These are phyloP conservation scores for Oceanites oceanicus DNA, from an alignment of 2,113 vertebrate genomes.

Conservation along the genomic window DNA sequence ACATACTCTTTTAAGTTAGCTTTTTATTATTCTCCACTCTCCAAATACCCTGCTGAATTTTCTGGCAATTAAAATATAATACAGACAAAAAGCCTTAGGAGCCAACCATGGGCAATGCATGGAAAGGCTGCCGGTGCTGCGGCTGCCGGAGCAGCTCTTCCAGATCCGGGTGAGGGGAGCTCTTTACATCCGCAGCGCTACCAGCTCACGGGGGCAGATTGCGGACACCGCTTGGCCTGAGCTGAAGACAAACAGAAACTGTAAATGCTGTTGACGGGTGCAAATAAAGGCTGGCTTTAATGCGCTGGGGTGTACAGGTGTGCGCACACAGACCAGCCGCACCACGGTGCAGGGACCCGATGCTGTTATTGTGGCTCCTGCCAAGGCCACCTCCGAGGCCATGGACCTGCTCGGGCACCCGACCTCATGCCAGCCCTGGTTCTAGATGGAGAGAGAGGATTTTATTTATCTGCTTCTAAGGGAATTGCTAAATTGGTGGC, in stretches of 20 bases:
- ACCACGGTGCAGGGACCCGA: rapidly evolving
- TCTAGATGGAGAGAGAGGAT: neutral
- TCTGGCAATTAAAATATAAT: neutral
- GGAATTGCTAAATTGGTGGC: neutral
- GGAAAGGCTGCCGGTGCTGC: neutral
- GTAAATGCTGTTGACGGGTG: rapidly evolving
- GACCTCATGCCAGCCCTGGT: rapidly evolving
- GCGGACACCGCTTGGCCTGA: rapidly evolving
- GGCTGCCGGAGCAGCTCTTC: neutral
- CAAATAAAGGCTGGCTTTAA: neutral
- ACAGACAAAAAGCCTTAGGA: neutral
- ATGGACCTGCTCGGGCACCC: no score
- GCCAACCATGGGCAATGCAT: rapidly evolving
- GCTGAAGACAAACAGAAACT: neutral
- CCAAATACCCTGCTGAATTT: neutral
- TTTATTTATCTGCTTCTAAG: neutral
- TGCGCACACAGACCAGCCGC: rapidly evolving
- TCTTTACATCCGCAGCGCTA: neutral
- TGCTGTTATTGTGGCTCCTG: rapidly evolving
- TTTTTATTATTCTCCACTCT: neutral
- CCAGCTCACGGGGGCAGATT: neutral
- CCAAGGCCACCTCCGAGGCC: neutral
- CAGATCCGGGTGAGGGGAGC: rapidly evolving
- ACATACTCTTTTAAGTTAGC: neutral
- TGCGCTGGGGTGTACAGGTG: rapidly evolving